Percentiles rank a stretch among this genome's conserved stretches.
These are phyloP conservation scores for Urocynchramus pylzowi DNA, from an alignment of 2,113 vertebrate species.

Conservation along the genomic window DNA sequence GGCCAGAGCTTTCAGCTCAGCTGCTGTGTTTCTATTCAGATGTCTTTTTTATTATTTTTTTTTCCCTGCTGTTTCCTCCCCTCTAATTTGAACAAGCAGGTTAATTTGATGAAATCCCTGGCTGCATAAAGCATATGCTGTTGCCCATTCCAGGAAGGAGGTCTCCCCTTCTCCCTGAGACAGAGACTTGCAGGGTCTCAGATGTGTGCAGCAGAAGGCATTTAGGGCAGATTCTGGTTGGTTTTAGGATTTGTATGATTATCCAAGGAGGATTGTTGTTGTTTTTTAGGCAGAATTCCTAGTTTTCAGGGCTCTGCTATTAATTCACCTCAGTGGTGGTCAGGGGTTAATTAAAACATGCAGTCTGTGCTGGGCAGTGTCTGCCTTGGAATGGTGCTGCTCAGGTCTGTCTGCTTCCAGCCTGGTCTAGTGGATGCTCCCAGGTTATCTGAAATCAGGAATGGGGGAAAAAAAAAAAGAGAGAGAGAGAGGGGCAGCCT, in stretches of 20 bases:
- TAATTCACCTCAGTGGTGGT: neutral
- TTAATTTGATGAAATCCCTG: conserved; percentile 12
- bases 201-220: neutral
- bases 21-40: neutral
- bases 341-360: neutral
- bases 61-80: neutral
- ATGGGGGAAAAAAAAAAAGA: fast-evolving
- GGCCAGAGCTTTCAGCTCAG: conserved; percentile 34
- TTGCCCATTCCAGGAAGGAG: neutral
- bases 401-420: neutral
- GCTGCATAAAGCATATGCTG: neutral
- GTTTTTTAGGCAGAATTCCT: neutral
- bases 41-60: neutral
- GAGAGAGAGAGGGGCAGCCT: fast-evolving
- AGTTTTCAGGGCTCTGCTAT: neutral
- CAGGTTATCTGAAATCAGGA: neutral
- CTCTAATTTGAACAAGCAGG: conserved; percentile 4
- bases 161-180: neutral
- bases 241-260: neutral
- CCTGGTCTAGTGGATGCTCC: neutral
- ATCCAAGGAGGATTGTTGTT: neutral
- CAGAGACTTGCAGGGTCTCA: neutral
- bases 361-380: neutral
- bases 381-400: neutral
- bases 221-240: neutral